Evolutionary conservation across 2,888 invertebrate species (phyloP).

Genomic region (Himalopsyche tibetana): DNA sequence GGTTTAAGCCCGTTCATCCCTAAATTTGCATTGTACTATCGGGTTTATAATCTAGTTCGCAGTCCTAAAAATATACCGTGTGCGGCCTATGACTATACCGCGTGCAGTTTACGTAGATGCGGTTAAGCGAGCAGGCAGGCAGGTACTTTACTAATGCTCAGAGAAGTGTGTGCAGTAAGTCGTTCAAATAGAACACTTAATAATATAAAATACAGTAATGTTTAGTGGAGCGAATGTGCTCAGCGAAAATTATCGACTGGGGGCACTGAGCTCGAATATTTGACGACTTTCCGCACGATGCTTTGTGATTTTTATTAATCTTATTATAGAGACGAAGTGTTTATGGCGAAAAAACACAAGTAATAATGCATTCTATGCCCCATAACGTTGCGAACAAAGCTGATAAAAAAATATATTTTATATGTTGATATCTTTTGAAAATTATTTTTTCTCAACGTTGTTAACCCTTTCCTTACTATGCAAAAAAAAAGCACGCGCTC

Average conservation of each 20-base stretch:
- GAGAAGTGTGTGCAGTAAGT: slow-evolving; percentile 24
- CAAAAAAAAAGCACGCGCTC: no score
- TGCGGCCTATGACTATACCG: slow-evolving; percentile 1
- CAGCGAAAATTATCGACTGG: slow-evolving; percentile 31
- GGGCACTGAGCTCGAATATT: slow-evolving; percentile 17
- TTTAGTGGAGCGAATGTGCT: slow-evolving; percentile 44
- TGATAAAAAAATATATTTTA: no score
- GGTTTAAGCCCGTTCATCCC: not conserved
- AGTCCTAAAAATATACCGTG: not conserved
- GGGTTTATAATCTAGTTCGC: not conserved
- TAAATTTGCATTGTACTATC: not conserved
- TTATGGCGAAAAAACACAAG: slow-evolving; percentile 1
- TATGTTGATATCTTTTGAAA: no score
- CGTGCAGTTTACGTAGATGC: slow-evolving; percentile 7
- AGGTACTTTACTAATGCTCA: slow-evolving; percentile 19
- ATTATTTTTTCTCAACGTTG: no score
- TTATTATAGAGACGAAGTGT: slow-evolving; percentile 12
- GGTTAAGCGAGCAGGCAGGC: not conserved
- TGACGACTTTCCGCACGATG: slow-evolving; percentile 8
- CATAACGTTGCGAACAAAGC: no score
- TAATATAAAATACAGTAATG: slow-evolving; percentile 39
- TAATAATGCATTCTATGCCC: no score
- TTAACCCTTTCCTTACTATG: no score
- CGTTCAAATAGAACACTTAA: slow-evolving; percentile 40
- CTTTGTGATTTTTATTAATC: slow-evolving; percentile 24